Evolutionary conservation across 2,797 vertebrate genomes (phyloP).

Genomic region (Sebastes elongatus): DNA sequence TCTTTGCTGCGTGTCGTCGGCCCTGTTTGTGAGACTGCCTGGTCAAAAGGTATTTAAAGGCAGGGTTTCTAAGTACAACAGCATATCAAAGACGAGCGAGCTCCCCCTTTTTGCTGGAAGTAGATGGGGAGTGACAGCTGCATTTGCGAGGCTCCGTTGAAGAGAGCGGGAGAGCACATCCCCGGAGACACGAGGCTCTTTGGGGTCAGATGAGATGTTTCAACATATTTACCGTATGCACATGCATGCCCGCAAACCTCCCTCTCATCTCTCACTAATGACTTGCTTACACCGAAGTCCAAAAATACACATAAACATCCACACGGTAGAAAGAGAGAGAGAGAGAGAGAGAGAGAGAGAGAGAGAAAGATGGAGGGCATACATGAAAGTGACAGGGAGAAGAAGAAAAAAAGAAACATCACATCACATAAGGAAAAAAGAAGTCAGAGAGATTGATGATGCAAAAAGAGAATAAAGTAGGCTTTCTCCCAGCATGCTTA

Average conservation of each 20-base stretch:
- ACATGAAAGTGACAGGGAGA: slow-evolving; percentile 38
- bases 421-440: slow-evolving; percentile 7
- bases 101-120: slow-evolving; percentile 22
- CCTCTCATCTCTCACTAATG: slow-evolving; percentile 15
- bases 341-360: too few relatives aligned
- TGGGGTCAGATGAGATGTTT: slow-evolving; percentile 51
- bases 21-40: slow-evolving; percentile 27
- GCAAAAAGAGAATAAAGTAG: slow-evolving; percentile 67
- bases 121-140: slow-evolving; percentile 62
- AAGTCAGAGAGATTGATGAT: slow-evolving; percentile 55
- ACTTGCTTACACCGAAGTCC: slow-evolving; percentile 1
- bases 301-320: not conserved
- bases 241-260: slow-evolving; percentile 12
- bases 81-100: slow-evolving; percentile 46
- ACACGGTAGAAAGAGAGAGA: not conserved
- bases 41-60: slow-evolving; percentile 52
- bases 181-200: slow-evolving; percentile 31
- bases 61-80: slow-evolving; percentile 30
- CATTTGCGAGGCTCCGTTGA: slow-evolving; percentile 48
- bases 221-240: slow-evolving; percentile 37
- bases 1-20: slow-evolving; percentile 17
- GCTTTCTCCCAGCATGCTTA: slow-evolving; percentile 53
- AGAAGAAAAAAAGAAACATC: not conserved
- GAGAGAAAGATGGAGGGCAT: slow-evolving; percentile 23
- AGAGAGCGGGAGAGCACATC: slow-evolving; percentile 36